Conservation (phyloP, 2,888 invertebrate genomes). For the Eristalis arbustorum region DNA sequence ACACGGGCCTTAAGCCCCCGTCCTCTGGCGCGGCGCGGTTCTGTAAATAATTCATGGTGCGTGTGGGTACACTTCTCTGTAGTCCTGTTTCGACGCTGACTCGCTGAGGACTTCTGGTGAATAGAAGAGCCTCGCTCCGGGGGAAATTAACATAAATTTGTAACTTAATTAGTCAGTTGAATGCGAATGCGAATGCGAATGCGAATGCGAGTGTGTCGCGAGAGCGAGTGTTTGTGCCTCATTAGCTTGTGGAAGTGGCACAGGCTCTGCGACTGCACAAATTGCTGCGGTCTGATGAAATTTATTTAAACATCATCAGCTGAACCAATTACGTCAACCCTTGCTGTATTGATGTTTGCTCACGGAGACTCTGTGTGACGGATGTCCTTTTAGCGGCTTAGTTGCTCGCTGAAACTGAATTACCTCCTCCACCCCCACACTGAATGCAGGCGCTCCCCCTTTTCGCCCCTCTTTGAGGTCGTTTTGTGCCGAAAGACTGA, state of each 20-base stretch:
- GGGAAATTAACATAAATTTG: conserved; percentile 39
- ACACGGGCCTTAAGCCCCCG: neutral
- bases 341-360: too few species aligned
- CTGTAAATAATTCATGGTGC: conserved; percentile 40
- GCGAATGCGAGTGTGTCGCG: conserved; percentile 3
- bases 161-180: conserved; percentile 42
- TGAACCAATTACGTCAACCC: neutral
- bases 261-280: neutral
- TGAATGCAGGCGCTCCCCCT: neutral
- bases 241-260: conserved; percentile 18
- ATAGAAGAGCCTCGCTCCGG: neutral
- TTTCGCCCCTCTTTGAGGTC: neutral
- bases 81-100: neutral
- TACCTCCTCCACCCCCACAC: neutral
- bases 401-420: neutral
- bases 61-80: conserved; percentile 4
- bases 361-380: too few species aligned
- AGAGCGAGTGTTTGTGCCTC: conserved; percentile 28
- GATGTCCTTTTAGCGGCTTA: too few species aligned
- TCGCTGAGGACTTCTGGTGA: conserved; percentile 7
- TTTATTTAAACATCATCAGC: conserved; percentile 29
- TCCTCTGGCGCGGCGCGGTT: conserved; percentile 1
- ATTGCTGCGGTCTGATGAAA: conserved; percentile 1
- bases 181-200: neutral
- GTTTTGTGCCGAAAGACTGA: neutral